phyloP scores from a whole-genome alignment of 1,140 invertebrate species.

The Drusus annulatus region DNA sequence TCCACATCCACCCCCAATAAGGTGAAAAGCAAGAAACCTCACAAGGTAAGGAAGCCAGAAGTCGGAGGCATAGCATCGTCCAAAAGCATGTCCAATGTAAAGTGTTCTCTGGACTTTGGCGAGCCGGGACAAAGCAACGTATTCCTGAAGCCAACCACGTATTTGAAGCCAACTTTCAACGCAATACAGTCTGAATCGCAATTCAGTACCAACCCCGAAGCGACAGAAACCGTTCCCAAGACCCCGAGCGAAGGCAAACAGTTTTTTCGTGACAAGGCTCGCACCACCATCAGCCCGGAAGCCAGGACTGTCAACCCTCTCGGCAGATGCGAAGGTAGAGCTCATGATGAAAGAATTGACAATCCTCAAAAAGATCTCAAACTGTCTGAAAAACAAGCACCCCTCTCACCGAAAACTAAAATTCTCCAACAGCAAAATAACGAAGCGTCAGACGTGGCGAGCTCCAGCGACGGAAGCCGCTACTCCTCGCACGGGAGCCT shows the following conservation, averaged over 20 bases:
- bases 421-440: constrained; percentile 47
- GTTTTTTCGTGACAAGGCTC: constrained; percentile 53
- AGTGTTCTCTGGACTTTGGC: constrained; percentile 64
- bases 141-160: constrained; percentile 63
- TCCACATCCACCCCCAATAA: constrained; percentile 67
- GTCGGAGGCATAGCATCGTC: constrained; percentile 67
- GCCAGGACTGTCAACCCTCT: constrained; percentile 16
- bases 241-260: constrained; percentile 38
- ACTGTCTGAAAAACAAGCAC: constrained; percentile 54
- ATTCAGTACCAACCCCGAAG: constrained; percentile 9
- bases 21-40: constrained; percentile 68
- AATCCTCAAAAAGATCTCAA: constrained; percentile 67
- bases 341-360: constrained; percentile 62
- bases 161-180: constrained; percentile 65
- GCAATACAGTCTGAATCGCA: constrained; percentile 60
- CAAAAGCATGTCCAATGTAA: constrained; percentile 74
- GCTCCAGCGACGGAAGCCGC: constrained; percentile 53
- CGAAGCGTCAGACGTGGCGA: constrained; percentile 46
- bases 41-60: constrained; percentile 61
- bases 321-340: constrained; percentile 38
- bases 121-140: constrained; percentile 66
- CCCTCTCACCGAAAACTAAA: constrained; percentile 43
- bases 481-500: constrained; percentile 55
- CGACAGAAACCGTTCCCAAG: constrained; percentile 61
- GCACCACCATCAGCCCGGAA: constrained; percentile 26